phyloP scores from a whole-genome alignment of 2,888 invertebrate genomes.

The Octonoba sinensis region DNA sequence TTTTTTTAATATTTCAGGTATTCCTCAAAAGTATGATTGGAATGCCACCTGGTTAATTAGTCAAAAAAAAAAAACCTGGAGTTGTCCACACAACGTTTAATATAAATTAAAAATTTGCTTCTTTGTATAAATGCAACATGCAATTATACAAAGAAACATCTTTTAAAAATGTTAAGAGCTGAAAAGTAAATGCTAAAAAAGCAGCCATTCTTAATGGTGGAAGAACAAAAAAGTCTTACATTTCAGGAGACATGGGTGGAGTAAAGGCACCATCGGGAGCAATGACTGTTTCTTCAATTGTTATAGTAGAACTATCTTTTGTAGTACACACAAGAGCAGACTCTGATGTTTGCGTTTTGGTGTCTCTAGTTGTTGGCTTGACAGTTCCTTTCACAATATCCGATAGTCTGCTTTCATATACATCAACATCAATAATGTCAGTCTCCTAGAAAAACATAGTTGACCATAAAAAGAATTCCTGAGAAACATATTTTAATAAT shows the following conservation, averaged over 20 bases:
- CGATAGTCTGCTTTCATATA: slow-evolving; percentile 75
- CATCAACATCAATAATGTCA: slow-evolving; percentile 42
- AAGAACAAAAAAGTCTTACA: slow-evolving; percentile 38
- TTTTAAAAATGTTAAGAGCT: too few species aligned
- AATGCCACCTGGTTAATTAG: too few species aligned
- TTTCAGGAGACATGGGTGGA: slow-evolving; percentile 76
- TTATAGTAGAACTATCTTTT: slow-evolving; percentile 66
- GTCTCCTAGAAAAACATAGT: slow-evolving; percentile 25
- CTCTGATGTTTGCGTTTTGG: slow-evolving; percentile 67
- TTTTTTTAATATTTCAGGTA: too few species aligned
- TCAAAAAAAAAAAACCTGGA: too few species aligned
- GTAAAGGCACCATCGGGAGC: slow-evolving; percentile 72
- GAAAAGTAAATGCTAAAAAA: too few species aligned
- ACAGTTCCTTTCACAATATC: slow-evolving; percentile 85
- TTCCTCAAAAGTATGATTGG: too few species aligned
- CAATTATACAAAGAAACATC: too few species aligned
- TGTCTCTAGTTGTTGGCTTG: slow-evolving; percentile 72
- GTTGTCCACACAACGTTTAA: too few species aligned
- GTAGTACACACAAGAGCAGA: slow-evolving; percentile 64
- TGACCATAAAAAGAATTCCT: neutral
- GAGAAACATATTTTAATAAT: neutral
- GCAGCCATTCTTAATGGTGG: too few species aligned
- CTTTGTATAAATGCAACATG: too few species aligned
- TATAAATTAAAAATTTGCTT: too few species aligned
- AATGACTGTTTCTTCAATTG: slow-evolving; percentile 47